Evolutionary conservation across 2,113 vertebrate species (phyloP).

Genomic region (Narcine bancroftii): DNA sequence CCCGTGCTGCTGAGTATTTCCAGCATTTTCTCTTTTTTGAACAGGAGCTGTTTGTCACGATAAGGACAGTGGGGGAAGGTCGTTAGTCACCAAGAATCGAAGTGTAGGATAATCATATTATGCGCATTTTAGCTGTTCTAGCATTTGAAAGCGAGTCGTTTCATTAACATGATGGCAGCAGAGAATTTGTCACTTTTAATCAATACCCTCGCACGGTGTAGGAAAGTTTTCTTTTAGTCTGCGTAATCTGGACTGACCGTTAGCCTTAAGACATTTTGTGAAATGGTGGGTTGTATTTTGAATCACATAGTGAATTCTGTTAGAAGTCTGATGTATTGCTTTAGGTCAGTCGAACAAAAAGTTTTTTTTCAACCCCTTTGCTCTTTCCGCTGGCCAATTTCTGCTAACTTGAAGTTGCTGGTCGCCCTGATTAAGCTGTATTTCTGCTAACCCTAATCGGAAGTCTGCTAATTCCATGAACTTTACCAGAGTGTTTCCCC

Average conservation of each 20-base stretch:
- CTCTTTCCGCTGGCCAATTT: not conserved
- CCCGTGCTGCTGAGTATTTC: too few species aligned
- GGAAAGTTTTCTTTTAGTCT: not conserved
- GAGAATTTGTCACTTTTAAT: not conserved
- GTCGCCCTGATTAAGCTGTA: not conserved
- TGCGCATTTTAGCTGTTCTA: not conserved
- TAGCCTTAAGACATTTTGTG: not conserved
- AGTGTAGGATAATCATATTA: not conserved
- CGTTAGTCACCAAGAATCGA: not conserved
- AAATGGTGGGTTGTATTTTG: not conserved
- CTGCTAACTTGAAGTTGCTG: not conserved
- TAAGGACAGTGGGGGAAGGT: not conserved
- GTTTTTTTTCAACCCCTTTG: not conserved
- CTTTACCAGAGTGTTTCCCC: constrained; percentile 15
- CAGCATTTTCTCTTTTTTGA: not conserved
- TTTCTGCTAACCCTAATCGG: not conserved
- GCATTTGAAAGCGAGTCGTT: not conserved
- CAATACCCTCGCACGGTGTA: not conserved
- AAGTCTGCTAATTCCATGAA: constrained; percentile 7
- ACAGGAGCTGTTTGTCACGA: not conserved
- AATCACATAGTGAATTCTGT: not conserved
- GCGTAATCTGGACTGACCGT: not conserved
- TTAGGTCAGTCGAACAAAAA: not conserved
- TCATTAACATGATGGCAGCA: not conserved
- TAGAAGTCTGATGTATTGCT: not conserved